phyloP scores from a whole-genome alignment of 2,113 vertebrate species.

The Lophochroa leadbeateri region DNA sequence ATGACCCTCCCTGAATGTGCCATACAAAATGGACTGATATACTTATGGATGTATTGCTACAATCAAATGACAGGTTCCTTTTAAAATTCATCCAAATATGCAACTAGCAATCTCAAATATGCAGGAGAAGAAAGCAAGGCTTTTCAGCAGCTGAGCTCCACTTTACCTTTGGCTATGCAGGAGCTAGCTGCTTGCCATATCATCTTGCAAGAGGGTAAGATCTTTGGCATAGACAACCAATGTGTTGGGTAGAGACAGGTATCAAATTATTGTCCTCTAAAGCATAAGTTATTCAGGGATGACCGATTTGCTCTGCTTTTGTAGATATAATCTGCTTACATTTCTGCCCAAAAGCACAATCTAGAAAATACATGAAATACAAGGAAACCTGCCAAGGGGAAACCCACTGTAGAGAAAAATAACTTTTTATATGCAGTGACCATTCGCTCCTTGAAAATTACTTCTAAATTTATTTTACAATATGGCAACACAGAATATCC shows the following conservation, averaged over 20 bases:
- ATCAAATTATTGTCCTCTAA: background rate
- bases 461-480: background rate
- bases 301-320: background rate
- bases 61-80: background rate
- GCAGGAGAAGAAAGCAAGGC: background rate
- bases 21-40: background rate
- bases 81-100: background rate
- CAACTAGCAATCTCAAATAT: background rate
- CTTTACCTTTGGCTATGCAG: background rate
- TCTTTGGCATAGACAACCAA: background rate
- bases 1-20: background rate
- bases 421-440: background rate
- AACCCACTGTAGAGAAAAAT: background rate
- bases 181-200: background rate
- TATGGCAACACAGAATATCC: background rate
- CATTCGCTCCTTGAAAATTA: background rate
- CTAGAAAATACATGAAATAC: background rate
- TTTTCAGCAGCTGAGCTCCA: background rate
- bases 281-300: background rate
- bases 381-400: background rate
- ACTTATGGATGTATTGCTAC: background rate
- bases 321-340: background rate
- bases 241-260: background rate
- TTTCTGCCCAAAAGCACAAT: background rate
- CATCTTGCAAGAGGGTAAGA: background rate